These are phyloP conservation scores for Maccullochella peelii DNA, from an alignment of 2,113 vertebrate genomes.

Conservation along the genomic window DNA sequence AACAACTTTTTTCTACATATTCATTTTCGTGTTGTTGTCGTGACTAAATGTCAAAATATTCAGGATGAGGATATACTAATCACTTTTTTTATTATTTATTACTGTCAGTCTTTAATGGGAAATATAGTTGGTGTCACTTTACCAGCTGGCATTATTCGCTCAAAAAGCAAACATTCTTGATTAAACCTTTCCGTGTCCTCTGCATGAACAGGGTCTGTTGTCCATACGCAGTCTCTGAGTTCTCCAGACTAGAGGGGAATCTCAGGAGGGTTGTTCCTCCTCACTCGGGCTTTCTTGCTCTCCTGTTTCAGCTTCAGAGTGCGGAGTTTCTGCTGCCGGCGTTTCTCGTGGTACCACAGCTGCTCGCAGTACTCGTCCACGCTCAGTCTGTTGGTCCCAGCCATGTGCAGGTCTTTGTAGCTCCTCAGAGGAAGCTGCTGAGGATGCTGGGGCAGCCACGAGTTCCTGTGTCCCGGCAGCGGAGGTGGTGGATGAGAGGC, in stretches of 20 bases:
- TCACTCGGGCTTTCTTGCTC: constrained; percentile 83
- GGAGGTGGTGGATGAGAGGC: not conserved
- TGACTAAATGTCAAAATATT: not conserved
- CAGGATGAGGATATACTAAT: not conserved
- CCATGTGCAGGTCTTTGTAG: constrained; percentile 84
- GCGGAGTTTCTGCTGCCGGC: constrained; percentile 85
- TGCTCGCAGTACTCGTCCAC: constrained; percentile 86
- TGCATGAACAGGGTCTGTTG: constrained; percentile 26
- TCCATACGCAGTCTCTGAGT: constrained; percentile 13
- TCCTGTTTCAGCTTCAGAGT: constrained; percentile 87
- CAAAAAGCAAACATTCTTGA: not conserved
- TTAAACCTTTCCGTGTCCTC: constrained; percentile 5
- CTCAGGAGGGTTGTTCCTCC: constrained; percentile 81
- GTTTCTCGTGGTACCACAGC: constrained; percentile 86
- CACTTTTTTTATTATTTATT: not conserved
- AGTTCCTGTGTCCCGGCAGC: constrained; percentile 19
- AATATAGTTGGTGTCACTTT: not conserved
- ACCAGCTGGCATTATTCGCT: constrained; percentile 1
- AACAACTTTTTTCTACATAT: not conserved
- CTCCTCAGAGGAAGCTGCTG: constrained; percentile 63
- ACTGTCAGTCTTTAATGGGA: constrained; percentile 12
- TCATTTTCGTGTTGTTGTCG: not conserved
- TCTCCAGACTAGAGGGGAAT: constrained; percentile 34
- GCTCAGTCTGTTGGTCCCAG: constrained; percentile 75
- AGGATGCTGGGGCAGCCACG: constrained; percentile 55